Evolutionary conservation across 2,888 invertebrate species (phyloP).

Genomic region (Xanthia togata): DNA sequence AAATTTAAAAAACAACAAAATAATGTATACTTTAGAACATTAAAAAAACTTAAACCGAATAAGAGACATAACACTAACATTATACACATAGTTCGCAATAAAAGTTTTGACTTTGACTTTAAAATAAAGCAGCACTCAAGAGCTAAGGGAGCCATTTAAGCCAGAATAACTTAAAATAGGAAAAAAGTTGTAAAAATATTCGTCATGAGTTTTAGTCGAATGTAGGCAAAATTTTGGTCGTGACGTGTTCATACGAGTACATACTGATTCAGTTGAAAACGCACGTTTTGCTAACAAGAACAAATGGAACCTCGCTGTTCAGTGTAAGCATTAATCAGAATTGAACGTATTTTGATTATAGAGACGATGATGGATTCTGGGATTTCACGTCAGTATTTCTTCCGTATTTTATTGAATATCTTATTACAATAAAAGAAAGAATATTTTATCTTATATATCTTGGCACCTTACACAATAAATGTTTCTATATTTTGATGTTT

Average conservation of each 20-base stretch:
- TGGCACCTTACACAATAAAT: neutral
- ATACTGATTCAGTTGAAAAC: conserved; percentile 7
- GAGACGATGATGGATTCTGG: conserved; percentile 48
- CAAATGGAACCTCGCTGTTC: conserved; percentile 36
- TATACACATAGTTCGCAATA: no score
- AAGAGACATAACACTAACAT: no score
- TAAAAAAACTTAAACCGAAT: no score
- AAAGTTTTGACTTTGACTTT: no score
- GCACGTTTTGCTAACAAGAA: conserved; percentile 32
- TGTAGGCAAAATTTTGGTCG: neutral
- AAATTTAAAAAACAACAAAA: no score
- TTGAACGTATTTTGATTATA: conserved; percentile 60
- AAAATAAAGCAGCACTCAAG: neutral
- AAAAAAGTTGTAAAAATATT: neutral
- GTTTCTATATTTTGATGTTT: neutral
- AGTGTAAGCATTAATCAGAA: conserved; percentile 50
- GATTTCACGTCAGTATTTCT: conserved; percentile 35
- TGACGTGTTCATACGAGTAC: neutral
- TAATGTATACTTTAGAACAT: no score
- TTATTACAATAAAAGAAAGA: neutral
- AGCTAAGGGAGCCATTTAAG: no score
- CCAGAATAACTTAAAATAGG: neutral
- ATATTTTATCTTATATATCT: neutral
- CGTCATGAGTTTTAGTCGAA: neutral
- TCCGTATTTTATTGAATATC: conserved; percentile 17